A percentile compares a stretch with the other conserved stretches of the same genome.
These are phyloP conservation scores for Anoplius nigerrimus DNA, from an alignment of 2,888 invertebrate species.

Conservation along the genomic window DNA sequence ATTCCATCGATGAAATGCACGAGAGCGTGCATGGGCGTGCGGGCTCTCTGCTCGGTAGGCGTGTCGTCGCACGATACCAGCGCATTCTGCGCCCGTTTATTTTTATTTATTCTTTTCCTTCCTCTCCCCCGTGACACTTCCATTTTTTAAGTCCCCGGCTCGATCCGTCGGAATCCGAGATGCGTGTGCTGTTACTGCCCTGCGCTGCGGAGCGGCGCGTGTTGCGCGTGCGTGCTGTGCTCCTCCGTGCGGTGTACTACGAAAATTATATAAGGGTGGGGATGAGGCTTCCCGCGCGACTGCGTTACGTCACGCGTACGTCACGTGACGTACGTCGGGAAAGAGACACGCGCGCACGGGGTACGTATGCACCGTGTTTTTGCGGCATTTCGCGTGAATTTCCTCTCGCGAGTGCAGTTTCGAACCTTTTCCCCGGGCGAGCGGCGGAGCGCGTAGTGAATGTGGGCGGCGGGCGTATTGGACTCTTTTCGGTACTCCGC, in stretches of 20 bases:
- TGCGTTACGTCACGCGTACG: conserved; percentile 64
- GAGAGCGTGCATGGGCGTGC: no score
- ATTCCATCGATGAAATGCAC: no score
- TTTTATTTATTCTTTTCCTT: conserved; percentile 1
- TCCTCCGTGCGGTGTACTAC: conserved; percentile 71
- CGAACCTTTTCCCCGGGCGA: no score
- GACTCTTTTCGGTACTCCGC: no score
- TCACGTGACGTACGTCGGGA: conserved; percentile 60
- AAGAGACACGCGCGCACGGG: conserved; percentile 41
- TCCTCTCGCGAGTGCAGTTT: no score
- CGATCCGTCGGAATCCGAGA: conserved; percentile 35
- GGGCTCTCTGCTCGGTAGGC: no score
- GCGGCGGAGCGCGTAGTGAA: no score
- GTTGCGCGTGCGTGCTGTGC: conserved; percentile 41
- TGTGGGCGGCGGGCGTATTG: no score
- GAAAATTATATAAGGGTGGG: conserved; percentile 70
- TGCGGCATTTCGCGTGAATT: neutral
- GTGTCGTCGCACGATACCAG: neutral
- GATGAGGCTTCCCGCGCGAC: conserved; percentile 60
- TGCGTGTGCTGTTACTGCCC: conserved; percentile 45
- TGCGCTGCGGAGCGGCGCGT: conserved; percentile 47
- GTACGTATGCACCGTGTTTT: conserved; percentile 37
- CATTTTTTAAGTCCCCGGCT: conserved; percentile 2
- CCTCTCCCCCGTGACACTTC: no score
- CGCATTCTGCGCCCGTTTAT: conserved; percentile 11